Conservation (phyloP, 2,888 invertebrate species). For the Caenorhabditis uteleia region DNA sequence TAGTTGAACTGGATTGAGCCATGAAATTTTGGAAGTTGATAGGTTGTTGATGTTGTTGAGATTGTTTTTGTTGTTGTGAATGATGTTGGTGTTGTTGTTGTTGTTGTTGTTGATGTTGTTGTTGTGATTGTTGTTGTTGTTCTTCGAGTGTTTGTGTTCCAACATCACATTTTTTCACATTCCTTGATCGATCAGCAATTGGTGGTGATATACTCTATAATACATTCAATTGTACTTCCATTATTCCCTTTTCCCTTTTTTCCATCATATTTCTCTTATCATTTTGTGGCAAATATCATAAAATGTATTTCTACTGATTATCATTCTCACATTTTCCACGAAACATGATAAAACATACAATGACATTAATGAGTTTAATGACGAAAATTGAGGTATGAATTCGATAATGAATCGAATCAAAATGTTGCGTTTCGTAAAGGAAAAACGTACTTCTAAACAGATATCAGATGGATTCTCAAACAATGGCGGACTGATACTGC, state of each 20-base stretch:
- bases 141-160: conserved; percentile 45
- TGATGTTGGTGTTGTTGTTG: conserved; percentile 10
- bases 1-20: conserved; percentile 35
- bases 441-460: conserved; percentile 42
- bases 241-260: too few species aligned
- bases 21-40: neutral
- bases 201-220: conserved; percentile 42
- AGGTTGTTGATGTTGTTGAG: neutral
- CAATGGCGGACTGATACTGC: conserved; percentile 55
- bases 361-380: conserved; percentile 7
- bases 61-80: too few species aligned
- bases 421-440: conserved; percentile 1
- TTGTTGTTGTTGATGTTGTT: conserved; percentile 6
- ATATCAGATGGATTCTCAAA: conserved; percentile 67
- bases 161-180: conserved; percentile 23
- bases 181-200: conserved; percentile 18
- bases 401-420: neutral
- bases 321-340: conserved; percentile 9
- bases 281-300: conserved; percentile 11
- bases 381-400: neutral
- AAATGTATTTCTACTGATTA: neutral
- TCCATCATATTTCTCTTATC: conserved; percentile 13
- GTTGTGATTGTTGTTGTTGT: conserved; percentile 7
- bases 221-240: neutral
- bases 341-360: conserved; percentile 2